Evolutionary conservation across 1,140 invertebrate genomes (phyloP), one percentile per base, ranked within the genome.

Genomic region (Ladona fulva): DNA sequence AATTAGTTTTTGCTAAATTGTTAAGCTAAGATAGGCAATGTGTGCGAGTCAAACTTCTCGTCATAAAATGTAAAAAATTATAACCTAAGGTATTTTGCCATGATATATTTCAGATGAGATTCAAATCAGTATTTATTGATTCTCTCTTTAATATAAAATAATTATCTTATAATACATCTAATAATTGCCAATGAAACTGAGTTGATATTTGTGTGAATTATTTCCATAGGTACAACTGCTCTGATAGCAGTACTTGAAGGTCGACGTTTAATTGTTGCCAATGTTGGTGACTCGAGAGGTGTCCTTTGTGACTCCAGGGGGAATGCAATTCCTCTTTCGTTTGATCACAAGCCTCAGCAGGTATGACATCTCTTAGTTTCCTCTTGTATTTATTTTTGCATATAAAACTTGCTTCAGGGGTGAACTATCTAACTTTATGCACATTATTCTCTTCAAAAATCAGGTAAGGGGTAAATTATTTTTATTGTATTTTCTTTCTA

Each of bases 331-430:
- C 95, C 96, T 75, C 87, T 98, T 11, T 97, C 96, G 16, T 96
- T 96, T 85, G 97, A 98, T 85, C 96, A 99, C 82, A 98, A 98
- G 87, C 97, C 97, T 29, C 94, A 97, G 84, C 93, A 95, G 89
- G 94, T 96, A 87, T 37, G 1, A n/a, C n/a, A 37, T 37, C 29
- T 37, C 1, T 37, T 37, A 37, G 29, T 37, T 37, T 37, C n/a
- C n/a, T 37, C 8, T 37, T 37, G 29, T 8, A 5, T 1, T 37
- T 5, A 37, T 37, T 37, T 37, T 37, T 37, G 3, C 8, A 37
- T 37, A 5, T 37, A 37, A 37, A 8, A 5, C 8, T 5, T 37
- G 1, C 29, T 37, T 37, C 1, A 37, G 8, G 29, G n/a, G n/a
- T n/a, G n/a, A n/a, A n/a, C n/a, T n/a, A n/a, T n/a, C n/a, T n/a